A percentile compares a stretch with the other conserved stretches of the same genome.
Evolutionary conservation across 2,888 invertebrate species (phyloP).

Genomic region (Sesia bembeciformis): DNA sequence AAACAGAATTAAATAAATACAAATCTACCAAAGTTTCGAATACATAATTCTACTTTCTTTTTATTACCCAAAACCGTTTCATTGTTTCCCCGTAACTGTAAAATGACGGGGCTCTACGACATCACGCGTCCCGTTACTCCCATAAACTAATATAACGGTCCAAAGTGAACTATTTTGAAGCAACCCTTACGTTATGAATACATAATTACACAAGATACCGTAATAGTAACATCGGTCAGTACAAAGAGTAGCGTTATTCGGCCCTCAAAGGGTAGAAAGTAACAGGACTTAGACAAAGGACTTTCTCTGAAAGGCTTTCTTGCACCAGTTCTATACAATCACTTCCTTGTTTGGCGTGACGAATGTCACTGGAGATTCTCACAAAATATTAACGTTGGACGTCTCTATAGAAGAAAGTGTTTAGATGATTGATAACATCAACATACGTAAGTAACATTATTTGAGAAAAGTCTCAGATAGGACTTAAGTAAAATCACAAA

Average conservation of each 20-base stretch:
- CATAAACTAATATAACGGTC: slow-evolving; percentile 49
- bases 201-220: slow-evolving; percentile 66
- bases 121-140: slow-evolving; percentile 43
- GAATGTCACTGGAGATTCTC: slow-evolving; percentile 19
- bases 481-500: no score
- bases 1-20: no score
- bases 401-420: no score
- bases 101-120: slow-evolving; percentile 25
- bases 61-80: neutral
- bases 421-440: no score
- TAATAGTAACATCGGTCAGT: slow-evolving; percentile 41
- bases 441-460: no score
- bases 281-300: slow-evolving; percentile 48
- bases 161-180: slow-evolving; percentile 54
- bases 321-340: slow-evolving; percentile 21
- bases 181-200: slow-evolving; percentile 60
- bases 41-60: neutral
- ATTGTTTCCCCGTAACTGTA: slow-evolving; percentile 17
- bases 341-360: slow-evolving; percentile 52
- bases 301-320: slow-evolving; percentile 55
- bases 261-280: slow-evolving; percentile 42
- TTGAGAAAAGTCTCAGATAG: no score
- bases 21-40: neutral
- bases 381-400: no score
- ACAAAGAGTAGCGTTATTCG: slow-evolving; percentile 57